Conservation (phyloP, 2,113 vertebrate genomes). For the Sturnira hondurensis region DNA sequence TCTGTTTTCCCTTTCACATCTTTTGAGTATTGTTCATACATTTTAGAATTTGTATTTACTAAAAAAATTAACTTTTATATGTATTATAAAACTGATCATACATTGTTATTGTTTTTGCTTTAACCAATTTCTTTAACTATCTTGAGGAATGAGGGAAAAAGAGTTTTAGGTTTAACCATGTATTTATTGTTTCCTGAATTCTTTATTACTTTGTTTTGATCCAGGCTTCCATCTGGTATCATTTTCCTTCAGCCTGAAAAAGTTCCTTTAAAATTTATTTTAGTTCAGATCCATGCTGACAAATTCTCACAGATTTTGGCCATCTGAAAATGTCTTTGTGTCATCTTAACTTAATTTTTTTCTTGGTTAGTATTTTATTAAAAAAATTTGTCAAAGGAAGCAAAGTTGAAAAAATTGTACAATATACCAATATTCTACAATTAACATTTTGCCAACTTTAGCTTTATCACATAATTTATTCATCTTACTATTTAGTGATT, state of each 20-base stretch:
- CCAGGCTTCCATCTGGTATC: background rate
- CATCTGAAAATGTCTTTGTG: conserved; percentile 8
- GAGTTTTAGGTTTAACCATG: background rate
- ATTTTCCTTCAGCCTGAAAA: conserved; percentile 13
- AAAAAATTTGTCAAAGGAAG: background rate
- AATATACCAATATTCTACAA: background rate
- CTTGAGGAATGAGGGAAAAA: background rate
- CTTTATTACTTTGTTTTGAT: background rate
- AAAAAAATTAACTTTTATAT: background rate
- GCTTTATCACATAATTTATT: background rate
- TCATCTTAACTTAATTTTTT: background rate
- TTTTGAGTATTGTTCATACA: background rate
- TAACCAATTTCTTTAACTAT: background rate
- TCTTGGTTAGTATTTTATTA: background rate
- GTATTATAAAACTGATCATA: background rate
- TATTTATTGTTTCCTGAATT: background rate
- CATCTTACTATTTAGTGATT: background rate
- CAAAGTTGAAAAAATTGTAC: background rate
- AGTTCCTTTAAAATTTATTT: background rate
- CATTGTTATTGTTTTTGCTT: background rate
- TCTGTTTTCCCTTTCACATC: background rate
- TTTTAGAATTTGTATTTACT: background rate
- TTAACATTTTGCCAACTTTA: background rate
- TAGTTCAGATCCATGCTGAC: background rate
- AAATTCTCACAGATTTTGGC: background rate